Evolutionary conservation across 2,113 vertebrate species (phyloP).

Genomic region (Zapus hudsonius): DNA sequence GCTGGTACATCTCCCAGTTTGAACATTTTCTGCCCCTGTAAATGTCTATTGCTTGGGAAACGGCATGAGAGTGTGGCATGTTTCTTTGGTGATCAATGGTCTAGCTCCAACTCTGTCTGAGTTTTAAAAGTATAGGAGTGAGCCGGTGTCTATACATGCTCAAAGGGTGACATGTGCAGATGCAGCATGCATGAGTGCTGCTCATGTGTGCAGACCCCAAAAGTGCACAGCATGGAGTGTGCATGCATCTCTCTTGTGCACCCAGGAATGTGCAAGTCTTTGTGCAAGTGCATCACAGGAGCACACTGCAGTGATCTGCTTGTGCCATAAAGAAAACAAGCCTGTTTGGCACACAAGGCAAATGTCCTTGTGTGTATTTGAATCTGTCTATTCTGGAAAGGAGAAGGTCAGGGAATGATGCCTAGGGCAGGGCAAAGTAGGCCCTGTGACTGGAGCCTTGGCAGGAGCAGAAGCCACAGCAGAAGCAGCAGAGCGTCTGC

Average conservation of each 20-base stretch:
- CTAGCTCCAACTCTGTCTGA: neutral
- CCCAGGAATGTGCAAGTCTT: accelerated
- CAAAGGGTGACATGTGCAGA: neutral
- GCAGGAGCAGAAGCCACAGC: neutral
- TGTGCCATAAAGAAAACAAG: neutral
- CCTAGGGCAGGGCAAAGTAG: neutral
- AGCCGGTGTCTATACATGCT: neutral
- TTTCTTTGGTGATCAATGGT: neutral
- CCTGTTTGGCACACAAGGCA: neutral
- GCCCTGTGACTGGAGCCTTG: neutral
- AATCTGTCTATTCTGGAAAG: neutral
- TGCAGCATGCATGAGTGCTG: neutral
- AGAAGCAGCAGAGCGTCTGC: neutral
- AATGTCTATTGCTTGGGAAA: neutral
- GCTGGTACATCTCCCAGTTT: neutral
- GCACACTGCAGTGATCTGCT: neutral
- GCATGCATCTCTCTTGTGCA: neutral
- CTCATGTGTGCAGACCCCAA: neutral
- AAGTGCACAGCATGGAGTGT: too few species aligned
- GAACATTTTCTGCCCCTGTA: neutral
- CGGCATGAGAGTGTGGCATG: neutral
- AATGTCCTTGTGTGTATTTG: neutral
- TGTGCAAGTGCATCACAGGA: neutral
- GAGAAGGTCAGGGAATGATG: neutral
- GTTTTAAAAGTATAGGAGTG: neutral